Percentiles rank a stretch among this genome's conserved stretches.
Evolutionary conservation across 2,113 vertebrate species (phyloP).

Genomic region (Penelope pileata): DNA sequence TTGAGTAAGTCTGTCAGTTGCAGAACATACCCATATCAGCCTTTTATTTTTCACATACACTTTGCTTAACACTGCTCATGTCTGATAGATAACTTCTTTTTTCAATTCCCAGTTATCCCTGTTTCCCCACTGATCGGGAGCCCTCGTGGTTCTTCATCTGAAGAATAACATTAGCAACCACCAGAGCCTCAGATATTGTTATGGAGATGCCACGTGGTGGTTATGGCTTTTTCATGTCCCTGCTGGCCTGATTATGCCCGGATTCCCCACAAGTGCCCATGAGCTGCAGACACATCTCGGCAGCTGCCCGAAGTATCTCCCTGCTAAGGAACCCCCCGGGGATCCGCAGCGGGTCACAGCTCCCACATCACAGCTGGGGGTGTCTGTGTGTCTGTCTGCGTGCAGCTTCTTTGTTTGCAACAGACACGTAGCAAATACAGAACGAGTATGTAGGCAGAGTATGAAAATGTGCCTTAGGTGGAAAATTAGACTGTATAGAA

Average conservation of each 20-base stretch:
- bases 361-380: neutral
- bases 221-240: slow-evolving; percentile 46
- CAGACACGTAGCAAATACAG: neutral
- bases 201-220: slow-evolving; percentile 53
- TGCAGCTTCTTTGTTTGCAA: slow-evolving; percentile 33
- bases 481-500: slow-evolving; percentile 55
- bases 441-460: neutral
- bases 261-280: slow-evolving; percentile 23
- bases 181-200: slow-evolving; percentile 54
- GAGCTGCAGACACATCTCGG: slow-evolving; percentile 41
- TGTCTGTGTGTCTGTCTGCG: neutral
- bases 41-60: neutral
- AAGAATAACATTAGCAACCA: slow-evolving; percentile 59
- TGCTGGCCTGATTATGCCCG: slow-evolving; percentile 58
- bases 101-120: neutral
- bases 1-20: neutral
- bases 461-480: slow-evolving; percentile 46
- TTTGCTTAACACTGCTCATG: neutral
- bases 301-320: slow-evolving; percentile 1
- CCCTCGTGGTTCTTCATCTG: neutral
- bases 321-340: slow-evolving; percentile 13
- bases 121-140: slow-evolving; percentile 25
- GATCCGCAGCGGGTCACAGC: slow-evolving; percentile 25
- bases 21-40: neutral
- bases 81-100: neutral